Conservation (phyloP, 2,888 invertebrate species). For the Cryptocheilus praepositus region DNA sequence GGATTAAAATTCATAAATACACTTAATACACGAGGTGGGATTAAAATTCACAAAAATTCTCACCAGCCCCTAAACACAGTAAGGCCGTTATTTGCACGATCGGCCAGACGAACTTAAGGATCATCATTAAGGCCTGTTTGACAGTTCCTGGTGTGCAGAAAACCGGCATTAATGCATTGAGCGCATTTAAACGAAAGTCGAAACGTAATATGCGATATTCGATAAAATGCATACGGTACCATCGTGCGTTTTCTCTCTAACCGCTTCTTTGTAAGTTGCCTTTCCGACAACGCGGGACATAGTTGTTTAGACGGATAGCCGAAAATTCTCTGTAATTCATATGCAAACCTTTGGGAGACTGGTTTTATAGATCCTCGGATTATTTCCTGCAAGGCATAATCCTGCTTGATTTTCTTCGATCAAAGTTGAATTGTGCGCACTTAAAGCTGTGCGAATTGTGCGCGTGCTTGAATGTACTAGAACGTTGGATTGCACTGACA, state of each 20-base stretch:
- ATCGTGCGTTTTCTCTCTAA: background rate
- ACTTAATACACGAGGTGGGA: no score
- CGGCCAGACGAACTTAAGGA: constrained; percentile 31
- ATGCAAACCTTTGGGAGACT: background rate
- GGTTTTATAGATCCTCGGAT: no score
- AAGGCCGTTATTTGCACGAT: constrained; percentile 43
- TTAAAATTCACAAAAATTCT: constrained; percentile 18
- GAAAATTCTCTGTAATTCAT: background rate
- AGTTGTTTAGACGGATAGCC: background rate
- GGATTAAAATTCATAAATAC: no score
- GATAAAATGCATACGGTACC: background rate
- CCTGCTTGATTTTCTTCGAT: no score
- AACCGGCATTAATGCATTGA: constrained; percentile 49
- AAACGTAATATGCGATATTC: background rate
- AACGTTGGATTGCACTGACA: no score
- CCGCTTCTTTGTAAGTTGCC: background rate
- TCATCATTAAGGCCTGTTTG: constrained; percentile 28
- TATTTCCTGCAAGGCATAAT: no score
- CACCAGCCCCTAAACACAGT: constrained; percentile 50
- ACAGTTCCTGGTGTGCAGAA: constrained; percentile 53
- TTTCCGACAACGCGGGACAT: background rate
- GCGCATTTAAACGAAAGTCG: constrained; percentile 6
- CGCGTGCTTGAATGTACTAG: no score
- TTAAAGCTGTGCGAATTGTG: no score
- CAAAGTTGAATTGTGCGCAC: no score